Percentiles rank a stretch among this genome's conserved stretches.
phyloP scores from a whole-genome alignment of 2,888 invertebrate species.

The Ommatoiulus sabulosus region DNA sequence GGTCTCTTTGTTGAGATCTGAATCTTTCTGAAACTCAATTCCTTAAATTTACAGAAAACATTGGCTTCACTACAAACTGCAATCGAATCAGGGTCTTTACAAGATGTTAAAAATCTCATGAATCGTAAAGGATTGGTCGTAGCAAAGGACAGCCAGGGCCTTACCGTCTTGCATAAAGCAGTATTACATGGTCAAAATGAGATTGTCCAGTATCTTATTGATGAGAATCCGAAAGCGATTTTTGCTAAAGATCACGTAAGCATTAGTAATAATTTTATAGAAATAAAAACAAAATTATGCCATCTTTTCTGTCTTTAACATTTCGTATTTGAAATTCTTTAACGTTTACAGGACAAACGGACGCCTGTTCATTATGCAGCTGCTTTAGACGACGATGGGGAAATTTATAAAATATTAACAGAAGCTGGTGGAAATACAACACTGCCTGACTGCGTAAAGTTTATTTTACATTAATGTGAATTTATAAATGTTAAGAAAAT shows the following conservation, averaged over 20 bases:
- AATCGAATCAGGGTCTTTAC: conserved; percentile 67
- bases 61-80: conserved; percentile 35
- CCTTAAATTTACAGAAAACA: conserved; percentile 47
- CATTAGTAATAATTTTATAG: not conserved
- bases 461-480: not conserved
- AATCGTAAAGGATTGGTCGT: conserved; percentile 70
- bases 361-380: conserved; percentile 78
- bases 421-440: conserved; percentile 76
- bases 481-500: not conserved
- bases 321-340: not conserved
- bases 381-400: conserved; percentile 73
- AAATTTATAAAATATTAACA: conserved; percentile 74
- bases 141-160: conserved; percentile 66
- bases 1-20: not conserved
- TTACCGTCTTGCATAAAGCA: conserved; percentile 65
- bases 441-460: conserved; percentile 71
- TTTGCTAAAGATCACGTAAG: conserved; percentile 67
- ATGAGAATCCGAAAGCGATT: conserved; percentile 67
- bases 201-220: conserved; percentile 67
- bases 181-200: conserved; percentile 67
- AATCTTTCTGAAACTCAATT: not conserved
- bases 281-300: not conserved
- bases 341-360: conserved; percentile 73
- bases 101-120: conserved; percentile 68
- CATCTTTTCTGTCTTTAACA: not conserved